Evolutionary conservation across 2,888 invertebrate genomes (phyloP), one percentile per base, ranked within the genome.

Genomic region (Drosophila peninsularis): DNA sequence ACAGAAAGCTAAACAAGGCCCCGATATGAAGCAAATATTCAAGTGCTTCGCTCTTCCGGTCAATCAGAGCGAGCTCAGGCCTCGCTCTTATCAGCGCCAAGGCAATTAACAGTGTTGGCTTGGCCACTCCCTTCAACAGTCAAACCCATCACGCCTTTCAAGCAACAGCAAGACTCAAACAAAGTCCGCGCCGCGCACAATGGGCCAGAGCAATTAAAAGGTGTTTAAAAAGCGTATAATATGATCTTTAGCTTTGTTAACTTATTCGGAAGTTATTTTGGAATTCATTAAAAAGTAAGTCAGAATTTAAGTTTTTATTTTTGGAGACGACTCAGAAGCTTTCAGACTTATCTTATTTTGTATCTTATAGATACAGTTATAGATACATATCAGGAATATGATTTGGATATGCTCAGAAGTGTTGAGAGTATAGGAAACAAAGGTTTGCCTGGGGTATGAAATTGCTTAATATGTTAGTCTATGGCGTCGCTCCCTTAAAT

Each of bases 41-140:
- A 17, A 72, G 62, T 61, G 62, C 53, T 54, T 55, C 6, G 50
- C 36, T 73, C 69, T 78, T 75, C 75, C 75, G 78, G 74, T 74
- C 50, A 60, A 75, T 61, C 53, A 36, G 19, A 54, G 42, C 5
- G 5, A 34, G 34, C 5, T 21, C 54, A n/a, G 42, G n/a, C 50
- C 47, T 6, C 17, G 14, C 41, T 34, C 72, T 39, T 77, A 75
- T 68, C 78, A 73, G 42, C 53, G 58, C 47, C 17, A 7, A 52
- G 47, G 47, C 67, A 72, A 72, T 62, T 53, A 60, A 44, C 66
- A 44, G 39, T 62, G 49, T 61, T 57, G 63, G 49, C 41, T 42
- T 44, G 47, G 74, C 63, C 75, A 74, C 75, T 73, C 75, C 75
- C 66, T 42, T 24, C 57, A 30, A 52, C 42, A 42, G 42, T 27